Base-by-base conservation (phyloP, 1,140 invertebrate species). In the Drosophila pallidifrons region DNA sequence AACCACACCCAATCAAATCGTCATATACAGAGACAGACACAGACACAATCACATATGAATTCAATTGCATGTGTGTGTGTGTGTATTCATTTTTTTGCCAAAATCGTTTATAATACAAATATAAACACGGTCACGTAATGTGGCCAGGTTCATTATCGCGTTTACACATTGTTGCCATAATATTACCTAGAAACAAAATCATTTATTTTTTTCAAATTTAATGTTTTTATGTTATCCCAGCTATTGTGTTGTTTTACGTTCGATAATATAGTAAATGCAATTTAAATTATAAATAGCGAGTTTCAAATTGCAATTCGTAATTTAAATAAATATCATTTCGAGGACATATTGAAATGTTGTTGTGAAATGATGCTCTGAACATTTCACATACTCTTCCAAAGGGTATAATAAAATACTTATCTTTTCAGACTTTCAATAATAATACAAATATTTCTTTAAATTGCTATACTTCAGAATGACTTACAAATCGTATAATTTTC, bases 141-240 rank as follows among this genome's bases (percentile, higher is more conserved):
- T 35, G 61, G 61, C 46, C 43, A 54, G 80, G 83, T 87, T 87
- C 83, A 88, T 87, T 87, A 87, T 88, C 83, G 64, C 38, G 51
- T 72, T 88, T 69, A 69, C 74, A 80, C 69, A 75, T 80, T 88
- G 59, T 82, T 70, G 51, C 25, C 66, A 70, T 70, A 75, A 69
- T 75, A 70, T 65, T 71, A 16, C 38, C 13, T 41, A 46, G 45
- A 57, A 59, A 63, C 55, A 54, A 38, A 64, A 59, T 59, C 30
- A 59, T 59, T 65, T 75, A 30, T 47, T 61, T 52, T 35, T 16
- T 38, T 11, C 35, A 10, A 7, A 7, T 1, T 38, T 32, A 20
- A 2, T 51, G n/a, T 11, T 28, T 45, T 58, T 68, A 71, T 67
- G 49, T 51, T 11, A 16, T 45, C 25, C 25, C 5, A 13, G n/a